Evolutionary conservation across 2,888 invertebrate species (phyloP).

Genomic region (Incurvaria masculella): DNA sequence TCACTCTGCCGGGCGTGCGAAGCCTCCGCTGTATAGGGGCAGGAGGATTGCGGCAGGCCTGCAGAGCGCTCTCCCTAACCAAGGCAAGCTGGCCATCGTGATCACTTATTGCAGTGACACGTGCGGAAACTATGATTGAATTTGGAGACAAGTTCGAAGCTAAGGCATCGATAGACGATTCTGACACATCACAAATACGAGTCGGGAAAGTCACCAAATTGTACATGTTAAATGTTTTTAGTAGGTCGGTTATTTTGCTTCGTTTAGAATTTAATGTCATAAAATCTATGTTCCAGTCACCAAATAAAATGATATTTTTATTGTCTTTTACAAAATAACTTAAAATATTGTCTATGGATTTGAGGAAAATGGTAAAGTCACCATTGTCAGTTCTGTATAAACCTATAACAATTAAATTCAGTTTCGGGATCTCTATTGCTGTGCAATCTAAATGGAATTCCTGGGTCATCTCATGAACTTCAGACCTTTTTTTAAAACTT

Average conservation of each 20-base stretch:
- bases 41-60: background rate
- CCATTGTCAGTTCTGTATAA: too few relatives aligned
- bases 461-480: too few relatives aligned
- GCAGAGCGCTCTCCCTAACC: background rate
- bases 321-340: background rate
- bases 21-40: background rate
- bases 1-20: background rate
- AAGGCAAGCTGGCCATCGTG: background rate
- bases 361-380: too few relatives aligned
- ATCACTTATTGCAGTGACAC: background rate
- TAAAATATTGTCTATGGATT: background rate
- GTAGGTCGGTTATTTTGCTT: background rate
- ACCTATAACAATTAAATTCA: too few relatives aligned
- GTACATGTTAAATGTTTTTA: background rate
- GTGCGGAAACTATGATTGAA: background rate
- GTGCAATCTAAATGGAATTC: too few relatives aligned
- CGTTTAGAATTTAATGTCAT: background rate
- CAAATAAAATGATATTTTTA: background rate
- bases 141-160: background rate
- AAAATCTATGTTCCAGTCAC: background rate
- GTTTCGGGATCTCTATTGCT: too few relatives aligned
- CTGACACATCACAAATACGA: background rate
- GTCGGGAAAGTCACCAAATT: background rate
- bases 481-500: too few relatives aligned
- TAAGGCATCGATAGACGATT: background rate